Evolutionary conservation across 2,113 vertebrate genomes (phyloP).

Genomic region (Abramis brama): DNA sequence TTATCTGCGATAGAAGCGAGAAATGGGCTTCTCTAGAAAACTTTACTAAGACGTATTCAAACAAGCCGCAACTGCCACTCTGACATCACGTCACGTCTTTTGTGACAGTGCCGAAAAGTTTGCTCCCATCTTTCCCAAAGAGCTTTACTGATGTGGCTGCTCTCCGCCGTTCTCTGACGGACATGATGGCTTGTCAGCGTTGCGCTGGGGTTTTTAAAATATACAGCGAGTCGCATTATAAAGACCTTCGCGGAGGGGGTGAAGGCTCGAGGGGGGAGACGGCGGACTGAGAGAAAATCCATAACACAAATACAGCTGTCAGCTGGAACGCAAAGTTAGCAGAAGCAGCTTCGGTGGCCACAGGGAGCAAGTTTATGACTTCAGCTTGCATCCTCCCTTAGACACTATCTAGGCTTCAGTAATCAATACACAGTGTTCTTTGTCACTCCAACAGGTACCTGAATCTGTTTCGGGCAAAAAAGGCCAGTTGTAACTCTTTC

Average conservation of each 20-base stretch:
- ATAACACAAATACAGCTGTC: slow-evolving; percentile 85
- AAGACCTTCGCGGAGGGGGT: slow-evolving; percentile 51
- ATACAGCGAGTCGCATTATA: slow-evolving; percentile 61
- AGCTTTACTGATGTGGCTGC: slow-evolving; percentile 67
- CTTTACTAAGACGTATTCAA: slow-evolving; percentile 36
- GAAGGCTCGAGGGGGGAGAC: slow-evolving; percentile 57
- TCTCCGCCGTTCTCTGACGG: slow-evolving; percentile 70
- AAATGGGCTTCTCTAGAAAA: slow-evolving; percentile 14
- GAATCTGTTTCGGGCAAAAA: neutral
- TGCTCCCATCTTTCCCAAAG: slow-evolving; percentile 36
- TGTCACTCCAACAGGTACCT: slow-evolving; percentile 6
- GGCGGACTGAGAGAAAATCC: slow-evolving; percentile 79
- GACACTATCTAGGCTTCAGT: slow-evolving; percentile 52
- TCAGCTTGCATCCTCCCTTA: slow-evolving; percentile 57
- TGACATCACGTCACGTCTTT: slow-evolving; percentile 64
- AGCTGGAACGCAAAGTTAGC: slow-evolving; percentile 73
- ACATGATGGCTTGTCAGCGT: slow-evolving; percentile 77
- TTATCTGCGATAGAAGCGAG: slow-evolving; percentile 20
- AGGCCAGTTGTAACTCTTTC: neutral
- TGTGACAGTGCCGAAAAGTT: slow-evolving; percentile 71
- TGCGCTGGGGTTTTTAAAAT: slow-evolving; percentile 76
- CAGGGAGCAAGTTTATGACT: slow-evolving; percentile 52
- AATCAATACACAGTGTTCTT: slow-evolving; percentile 24
- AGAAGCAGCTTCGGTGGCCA: slow-evolving; percentile 63
- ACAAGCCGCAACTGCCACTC: slow-evolving; percentile 66